Conservation (phyloP, 2,888 invertebrate genomes). For the Torymus aiolomorphi region DNA sequence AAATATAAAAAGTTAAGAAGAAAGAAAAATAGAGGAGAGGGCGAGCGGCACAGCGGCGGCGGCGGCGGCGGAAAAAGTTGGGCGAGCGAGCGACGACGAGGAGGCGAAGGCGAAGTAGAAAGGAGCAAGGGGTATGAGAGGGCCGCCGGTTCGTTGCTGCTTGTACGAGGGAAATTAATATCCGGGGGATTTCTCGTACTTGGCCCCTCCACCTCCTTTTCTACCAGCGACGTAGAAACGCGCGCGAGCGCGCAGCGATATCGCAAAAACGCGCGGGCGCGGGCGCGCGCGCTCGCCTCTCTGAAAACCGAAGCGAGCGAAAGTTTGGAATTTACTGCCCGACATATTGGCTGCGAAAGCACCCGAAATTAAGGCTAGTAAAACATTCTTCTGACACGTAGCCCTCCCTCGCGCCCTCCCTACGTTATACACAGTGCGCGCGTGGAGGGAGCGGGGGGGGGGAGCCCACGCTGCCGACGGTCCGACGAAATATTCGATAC, state of each 20-base stretch:
- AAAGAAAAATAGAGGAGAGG: slow-evolving; percentile 53
- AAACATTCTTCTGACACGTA: slow-evolving; percentile 72
- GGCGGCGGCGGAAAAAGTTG: neutral
- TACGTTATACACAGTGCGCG: neutral
- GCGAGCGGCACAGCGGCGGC: neutral
- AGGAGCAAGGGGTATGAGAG: neutral
- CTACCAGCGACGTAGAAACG: slow-evolving; percentile 56
- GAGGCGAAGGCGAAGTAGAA: slow-evolving; percentile 5
- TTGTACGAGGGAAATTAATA: slow-evolving; percentile 56
- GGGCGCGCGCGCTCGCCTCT: slow-evolving; percentile 55
- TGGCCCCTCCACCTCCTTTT: slow-evolving; percentile 16
- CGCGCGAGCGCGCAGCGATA: slow-evolving; percentile 47
- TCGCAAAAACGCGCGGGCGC: neutral
- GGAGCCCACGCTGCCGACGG: slow-evolving; percentile 39
- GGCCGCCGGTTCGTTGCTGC: slow-evolving; percentile 7
- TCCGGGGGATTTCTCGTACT: slow-evolving; percentile 55
- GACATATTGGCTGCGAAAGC: slow-evolving; percentile 74
- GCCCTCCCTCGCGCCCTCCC: slow-evolving; percentile 42
- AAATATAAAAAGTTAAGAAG: slow-evolving; percentile 55
- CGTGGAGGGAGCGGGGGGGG: slow-evolving; percentile 4
- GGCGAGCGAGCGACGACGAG: neutral
- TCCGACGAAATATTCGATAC: slow-evolving; percentile 56
- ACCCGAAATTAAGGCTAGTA: slow-evolving; percentile 75
- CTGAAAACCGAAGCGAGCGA: slow-evolving; percentile 64
- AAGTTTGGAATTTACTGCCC: slow-evolving; percentile 73